These are phyloP conservation scores for Hemaris fuciformis DNA, from an alignment of 2,888 invertebrate genomes.

Conservation along the genomic window DNA sequence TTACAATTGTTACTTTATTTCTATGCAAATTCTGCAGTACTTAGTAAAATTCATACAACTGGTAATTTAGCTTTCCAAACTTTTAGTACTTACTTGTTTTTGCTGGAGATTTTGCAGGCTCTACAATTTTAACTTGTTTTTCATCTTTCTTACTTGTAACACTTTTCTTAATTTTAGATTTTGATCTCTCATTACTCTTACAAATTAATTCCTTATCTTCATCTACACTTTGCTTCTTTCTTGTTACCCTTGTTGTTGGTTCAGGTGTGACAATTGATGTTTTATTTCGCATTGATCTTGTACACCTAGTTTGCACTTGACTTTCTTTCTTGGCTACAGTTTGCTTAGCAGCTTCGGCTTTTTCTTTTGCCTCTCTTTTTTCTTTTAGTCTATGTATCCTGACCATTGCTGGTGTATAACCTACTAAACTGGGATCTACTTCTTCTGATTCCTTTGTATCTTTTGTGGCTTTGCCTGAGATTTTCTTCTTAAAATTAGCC, in stretches of 20 bases:
- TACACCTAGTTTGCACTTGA: conserved; percentile 38
- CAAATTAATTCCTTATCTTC: conserved; percentile 29
- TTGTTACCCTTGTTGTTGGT: conserved; percentile 34
- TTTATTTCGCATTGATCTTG: conserved; percentile 50
- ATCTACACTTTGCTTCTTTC: conserved; percentile 38
- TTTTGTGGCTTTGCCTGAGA: conserved; percentile 35
- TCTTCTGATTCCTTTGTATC: conserved; percentile 51
- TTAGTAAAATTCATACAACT: too few species aligned
- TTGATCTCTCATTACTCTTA: conserved; percentile 38
- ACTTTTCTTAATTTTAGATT: conserved; percentile 36
- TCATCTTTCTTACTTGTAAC: conserved; percentile 37
- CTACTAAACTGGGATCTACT: conserved; percentile 42
- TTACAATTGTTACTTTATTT: too few species aligned
- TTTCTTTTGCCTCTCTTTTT: conserved; percentile 68
- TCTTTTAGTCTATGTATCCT: conserved; percentile 72
- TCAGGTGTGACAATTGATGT: conserved; percentile 14
- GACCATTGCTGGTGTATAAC: conserved; percentile 82
- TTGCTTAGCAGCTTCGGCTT: conserved; percentile 49
- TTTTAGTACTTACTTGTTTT: conserved; percentile 41
- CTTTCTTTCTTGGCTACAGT: conserved; percentile 40
- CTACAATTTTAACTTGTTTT: conserved; percentile 37
- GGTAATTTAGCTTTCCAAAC: too few species aligned
- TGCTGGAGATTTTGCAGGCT: conserved; percentile 27
- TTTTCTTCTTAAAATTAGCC: conserved; percentile 82
- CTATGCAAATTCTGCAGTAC: background rate